phyloP scores from a whole-genome alignment of 2,888 invertebrate genomes.

The Agriopis marginaria region DNA sequence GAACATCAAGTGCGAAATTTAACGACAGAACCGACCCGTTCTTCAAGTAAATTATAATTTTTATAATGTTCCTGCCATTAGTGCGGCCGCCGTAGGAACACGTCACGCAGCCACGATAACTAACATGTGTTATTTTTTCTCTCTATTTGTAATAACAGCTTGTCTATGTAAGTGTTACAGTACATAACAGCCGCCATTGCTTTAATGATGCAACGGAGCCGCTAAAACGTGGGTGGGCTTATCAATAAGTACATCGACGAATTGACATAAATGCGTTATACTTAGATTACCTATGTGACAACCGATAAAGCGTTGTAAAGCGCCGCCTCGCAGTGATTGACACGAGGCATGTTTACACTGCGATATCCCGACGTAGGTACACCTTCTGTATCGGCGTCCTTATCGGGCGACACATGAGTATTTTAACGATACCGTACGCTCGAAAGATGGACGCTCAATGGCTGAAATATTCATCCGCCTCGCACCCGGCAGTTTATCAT shows the following conservation, averaged over 20 bases:
- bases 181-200: conserved; percentile 69
- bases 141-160: conserved; percentile 60
- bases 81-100: conserved; percentile 32
- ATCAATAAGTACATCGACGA: conserved; percentile 80
- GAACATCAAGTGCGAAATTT: conserved; percentile 44
- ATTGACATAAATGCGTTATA: conserved; percentile 85
- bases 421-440: conserved; percentile 58
- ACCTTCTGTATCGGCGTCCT: conserved; percentile 74
- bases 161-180: conserved; percentile 49
- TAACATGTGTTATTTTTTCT: conserved; percentile 57
- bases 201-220: conserved; percentile 71
- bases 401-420: conserved; percentile 75
- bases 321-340: conserved; percentile 83
- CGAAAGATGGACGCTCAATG: conserved; percentile 56
- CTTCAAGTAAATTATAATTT: conserved; percentile 46
- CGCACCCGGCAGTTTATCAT: conserved; percentile 54
- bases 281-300: conserved; percentile 81
- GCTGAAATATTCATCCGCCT: conserved; percentile 41
- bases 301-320: conserved; percentile 83
- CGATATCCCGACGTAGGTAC: conserved; percentile 74
- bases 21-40: conserved; percentile 43
- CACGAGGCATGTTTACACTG: conserved; percentile 76
- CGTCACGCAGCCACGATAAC: conserved; percentile 49
- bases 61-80: conserved; percentile 44
- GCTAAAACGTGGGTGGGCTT: conserved; percentile 81